Evolutionary conservation across 2,888 invertebrate genomes (phyloP).

Genomic region (Malachius bipustulatus): DNA sequence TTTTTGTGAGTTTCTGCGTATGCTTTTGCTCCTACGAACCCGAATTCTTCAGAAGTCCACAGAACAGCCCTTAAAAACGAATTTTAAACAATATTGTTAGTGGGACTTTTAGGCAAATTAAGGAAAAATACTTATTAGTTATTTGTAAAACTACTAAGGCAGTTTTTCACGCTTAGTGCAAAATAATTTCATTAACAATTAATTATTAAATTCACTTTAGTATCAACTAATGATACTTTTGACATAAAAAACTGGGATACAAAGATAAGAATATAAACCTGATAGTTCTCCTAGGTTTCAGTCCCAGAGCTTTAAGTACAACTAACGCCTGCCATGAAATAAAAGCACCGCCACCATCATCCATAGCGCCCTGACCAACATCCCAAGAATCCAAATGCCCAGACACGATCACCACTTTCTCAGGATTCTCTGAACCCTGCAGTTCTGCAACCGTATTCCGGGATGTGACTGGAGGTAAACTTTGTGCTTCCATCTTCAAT

Average conservation of each 20-base stretch:
- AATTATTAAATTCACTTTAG: too few relatives aligned
- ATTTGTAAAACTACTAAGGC: too few relatives aligned
- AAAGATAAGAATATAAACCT: constrained; percentile 38
- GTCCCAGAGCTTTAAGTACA: constrained; percentile 49
- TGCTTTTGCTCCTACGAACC: constrained; percentile 51
- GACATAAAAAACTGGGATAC: too few relatives aligned
- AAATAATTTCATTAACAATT: too few relatives aligned
- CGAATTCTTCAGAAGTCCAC: constrained; percentile 74
- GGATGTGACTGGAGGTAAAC: constrained; percentile 45
- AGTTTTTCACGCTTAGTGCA: too few relatives aligned
- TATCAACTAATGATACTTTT: too few relatives aligned
- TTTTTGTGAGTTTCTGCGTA: constrained; percentile 50
- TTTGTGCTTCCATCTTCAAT: constrained; percentile 54
- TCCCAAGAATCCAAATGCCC: constrained; percentile 85
- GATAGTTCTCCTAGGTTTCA: constrained; percentile 59
- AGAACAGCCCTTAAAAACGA: constrained; percentile 47
- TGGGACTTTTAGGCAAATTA: background rate
- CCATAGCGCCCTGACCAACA: constrained; percentile 79
- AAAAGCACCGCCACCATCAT: constrained; percentile 72
- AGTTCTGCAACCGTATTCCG: constrained; percentile 65
- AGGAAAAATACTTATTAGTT: too few relatives aligned
- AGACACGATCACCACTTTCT: constrained; percentile 59
- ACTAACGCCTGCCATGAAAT: constrained; percentile 65
- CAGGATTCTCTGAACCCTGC: constrained; percentile 39
- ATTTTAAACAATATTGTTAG: background rate